Conservation (phyloP, 2,888 invertebrate genomes). For the Drosophila mettleri region DNA sequence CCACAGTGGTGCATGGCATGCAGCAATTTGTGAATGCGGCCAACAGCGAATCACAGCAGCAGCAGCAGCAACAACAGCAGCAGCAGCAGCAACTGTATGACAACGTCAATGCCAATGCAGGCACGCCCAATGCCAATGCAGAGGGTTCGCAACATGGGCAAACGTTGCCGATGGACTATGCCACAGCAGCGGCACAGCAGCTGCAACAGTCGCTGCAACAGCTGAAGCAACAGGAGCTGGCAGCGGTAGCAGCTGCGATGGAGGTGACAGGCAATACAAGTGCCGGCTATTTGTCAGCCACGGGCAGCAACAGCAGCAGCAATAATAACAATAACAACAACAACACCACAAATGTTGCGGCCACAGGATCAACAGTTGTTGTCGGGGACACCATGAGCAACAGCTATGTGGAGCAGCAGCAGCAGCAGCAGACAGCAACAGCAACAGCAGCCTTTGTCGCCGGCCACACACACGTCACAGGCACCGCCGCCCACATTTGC, state of each 20-base stretch:
- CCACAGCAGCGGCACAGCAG: slow-evolving; percentile 79
- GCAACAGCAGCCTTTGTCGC: slow-evolving; percentile 62
- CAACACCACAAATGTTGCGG: slow-evolving; percentile 22
- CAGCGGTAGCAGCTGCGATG: slow-evolving; percentile 58
- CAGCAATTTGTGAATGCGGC: slow-evolving; percentile 71
- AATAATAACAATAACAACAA: slow-evolving; percentile 25
- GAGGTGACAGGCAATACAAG: slow-evolving; percentile 61
- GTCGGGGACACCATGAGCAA: slow-evolving; percentile 84
- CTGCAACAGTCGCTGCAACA: slow-evolving; percentile 82
- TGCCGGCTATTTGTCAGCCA: slow-evolving; percentile 38
- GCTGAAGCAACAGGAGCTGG: slow-evolving; percentile 77
- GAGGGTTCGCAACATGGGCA: slow-evolving; percentile 83
- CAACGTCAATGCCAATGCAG: slow-evolving; percentile 78
- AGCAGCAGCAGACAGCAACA: slow-evolving; percentile 2
- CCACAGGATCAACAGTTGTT: slow-evolving; percentile 35
- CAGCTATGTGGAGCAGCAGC: slow-evolving; percentile 80
- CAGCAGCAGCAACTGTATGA: slow-evolving; percentile 86
- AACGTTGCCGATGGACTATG: slow-evolving; percentile 84
- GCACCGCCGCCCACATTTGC: slow-evolving; percentile 68
- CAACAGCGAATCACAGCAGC: slow-evolving; percentile 42
- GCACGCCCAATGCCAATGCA: slow-evolving; percentile 52
- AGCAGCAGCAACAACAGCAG: slow-evolving; percentile 69
- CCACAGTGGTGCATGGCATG: slow-evolving; percentile 82
- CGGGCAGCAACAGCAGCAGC: slow-evolving; percentile 37
- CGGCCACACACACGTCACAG: slow-evolving; percentile 66